phyloP scores from a whole-genome alignment of 2,113 vertebrate species.

The Lampris incognitus region DNA sequence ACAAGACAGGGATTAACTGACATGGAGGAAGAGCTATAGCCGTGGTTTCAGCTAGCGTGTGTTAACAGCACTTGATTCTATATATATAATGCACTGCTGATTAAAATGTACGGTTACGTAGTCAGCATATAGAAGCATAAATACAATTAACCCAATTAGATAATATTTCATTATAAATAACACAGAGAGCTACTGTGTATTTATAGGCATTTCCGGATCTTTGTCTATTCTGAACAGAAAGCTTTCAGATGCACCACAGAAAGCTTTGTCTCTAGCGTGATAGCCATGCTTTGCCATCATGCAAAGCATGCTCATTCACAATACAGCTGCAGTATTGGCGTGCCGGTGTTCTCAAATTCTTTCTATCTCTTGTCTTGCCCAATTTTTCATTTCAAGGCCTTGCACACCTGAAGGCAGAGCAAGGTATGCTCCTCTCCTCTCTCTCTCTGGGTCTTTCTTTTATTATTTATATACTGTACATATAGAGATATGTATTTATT shows the following conservation, averaged over 20 bases:
- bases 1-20: neutral
- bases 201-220: slow-evolving; percentile 24
- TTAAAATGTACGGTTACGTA: too few relatives aligned
- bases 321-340: slow-evolving; percentile 82
- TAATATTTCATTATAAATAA: slow-evolving; percentile 40
- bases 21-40: neutral
- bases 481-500: neutral
- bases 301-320: slow-evolving; percentile 81
- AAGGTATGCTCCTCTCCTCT: slow-evolving; percentile 87
- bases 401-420: slow-evolving; percentile 94
- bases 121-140: too few relatives aligned
- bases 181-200: slow-evolving; percentile 40
- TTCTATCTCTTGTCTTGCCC: slow-evolving; percentile 57
- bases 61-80: neutral
- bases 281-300: slow-evolving; percentile 78
- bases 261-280: slow-evolving; percentile 79
- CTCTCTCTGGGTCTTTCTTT: slow-evolving; percentile 17
- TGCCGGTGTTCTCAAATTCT: slow-evolving; percentile 70
- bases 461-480: neutral
- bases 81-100: neutral
- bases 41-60: neutral
- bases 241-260: slow-evolving; percentile 72
- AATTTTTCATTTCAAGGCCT: slow-evolving; percentile 84
- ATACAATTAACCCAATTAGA: neutral
- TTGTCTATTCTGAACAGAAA: slow-evolving; percentile 62